Evolutionary conservation across 2,113 vertebrate species (phyloP), one percentile per base, ranked within the genome.

Genomic region (Ciconia stormi): DNA sequence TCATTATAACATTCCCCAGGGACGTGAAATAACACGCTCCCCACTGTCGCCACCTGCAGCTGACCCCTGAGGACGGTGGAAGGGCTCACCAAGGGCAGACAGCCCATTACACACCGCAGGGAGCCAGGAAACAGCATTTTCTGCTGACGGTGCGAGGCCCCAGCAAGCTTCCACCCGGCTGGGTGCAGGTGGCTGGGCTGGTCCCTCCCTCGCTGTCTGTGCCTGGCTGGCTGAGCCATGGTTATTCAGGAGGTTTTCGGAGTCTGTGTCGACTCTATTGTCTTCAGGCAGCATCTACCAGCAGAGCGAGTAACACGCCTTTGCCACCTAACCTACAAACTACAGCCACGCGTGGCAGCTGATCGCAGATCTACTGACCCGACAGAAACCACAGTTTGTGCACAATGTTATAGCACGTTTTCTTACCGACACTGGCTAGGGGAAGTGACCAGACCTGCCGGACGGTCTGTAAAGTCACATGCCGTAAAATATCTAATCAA

Each of bases 21-120:
- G 66, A 66, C 0, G 0, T 11, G 44, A 87, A 69, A 11, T 29
- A 59, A 69, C 27, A 65, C 0, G 1, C 3, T 82, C 19, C 18
- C 40, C 16, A 16, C 30, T 76, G 49, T 25, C 4, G 1, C 34
- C 30, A 61, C 52, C 58, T 72, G 73, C 36, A 61, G 40, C 69
- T 96, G 44, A 79, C 26, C 34, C 32, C 13, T 49, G n/a, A 61
- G 23, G 47, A 20, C 0, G 0, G 27, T 65, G 8, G 73, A 87
- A 87, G 46, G 66, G 30, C 44, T 90, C 36, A 18, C 1, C 0
- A 49, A 76, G 73, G 40, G 61, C 30, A 69, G 70, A 47, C 52
- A 91, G 36, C 26, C 5, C 52, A 55, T 72, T 59, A 67, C 13
- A 71, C 15, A 9, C 26, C 0, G 0, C 0, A 82, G 34, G 52